Evolutionary conservation across 2,888 invertebrate species (phyloP).

Genomic region (Hydropsyche betteni): DNA sequence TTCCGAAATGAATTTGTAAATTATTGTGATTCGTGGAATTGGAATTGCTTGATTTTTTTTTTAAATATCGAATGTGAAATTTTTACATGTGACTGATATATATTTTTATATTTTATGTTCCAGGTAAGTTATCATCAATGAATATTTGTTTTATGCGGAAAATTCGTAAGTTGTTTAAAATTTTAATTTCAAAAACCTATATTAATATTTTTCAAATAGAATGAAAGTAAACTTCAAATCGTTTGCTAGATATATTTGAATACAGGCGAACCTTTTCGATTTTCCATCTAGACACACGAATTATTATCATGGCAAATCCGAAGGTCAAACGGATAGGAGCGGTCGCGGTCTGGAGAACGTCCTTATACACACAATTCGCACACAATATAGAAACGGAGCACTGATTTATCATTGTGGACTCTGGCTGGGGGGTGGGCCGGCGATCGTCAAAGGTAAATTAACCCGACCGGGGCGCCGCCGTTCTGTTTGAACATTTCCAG

Average conservation of each 20-base stretch:
- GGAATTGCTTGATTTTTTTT: not conserved
- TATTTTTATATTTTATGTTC: not conserved
- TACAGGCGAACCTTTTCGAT: too few species aligned
- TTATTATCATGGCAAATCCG: not conserved
- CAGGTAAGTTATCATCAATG: slow-evolving; percentile 3
- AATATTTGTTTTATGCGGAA: too few species aligned
- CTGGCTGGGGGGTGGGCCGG: not conserved
- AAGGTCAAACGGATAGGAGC: slow-evolving; percentile 1
- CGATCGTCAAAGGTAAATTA: slow-evolving; percentile 27
- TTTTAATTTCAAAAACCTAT: too few species aligned
- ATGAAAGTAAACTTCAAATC: too few species aligned
- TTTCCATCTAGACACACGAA: too few species aligned
- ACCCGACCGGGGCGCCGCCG: slow-evolving; percentile 11
- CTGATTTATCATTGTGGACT: slow-evolving; percentile 22
- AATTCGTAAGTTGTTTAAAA: too few species aligned
- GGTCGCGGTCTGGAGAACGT: not conserved
- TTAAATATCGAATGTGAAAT: too few species aligned
- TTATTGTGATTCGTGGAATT: not conserved
- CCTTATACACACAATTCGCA: not conserved
- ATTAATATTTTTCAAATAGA: too few species aligned
- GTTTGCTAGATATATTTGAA: too few species aligned
- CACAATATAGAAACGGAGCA: not conserved
- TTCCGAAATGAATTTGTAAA: too few species aligned
- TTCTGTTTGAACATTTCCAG: slow-evolving; percentile 19
- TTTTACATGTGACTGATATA: not conserved